Evolutionary conservation across 2,797 vertebrate genomes (phyloP).

Genomic region (Caiman crocodilus): DNA sequence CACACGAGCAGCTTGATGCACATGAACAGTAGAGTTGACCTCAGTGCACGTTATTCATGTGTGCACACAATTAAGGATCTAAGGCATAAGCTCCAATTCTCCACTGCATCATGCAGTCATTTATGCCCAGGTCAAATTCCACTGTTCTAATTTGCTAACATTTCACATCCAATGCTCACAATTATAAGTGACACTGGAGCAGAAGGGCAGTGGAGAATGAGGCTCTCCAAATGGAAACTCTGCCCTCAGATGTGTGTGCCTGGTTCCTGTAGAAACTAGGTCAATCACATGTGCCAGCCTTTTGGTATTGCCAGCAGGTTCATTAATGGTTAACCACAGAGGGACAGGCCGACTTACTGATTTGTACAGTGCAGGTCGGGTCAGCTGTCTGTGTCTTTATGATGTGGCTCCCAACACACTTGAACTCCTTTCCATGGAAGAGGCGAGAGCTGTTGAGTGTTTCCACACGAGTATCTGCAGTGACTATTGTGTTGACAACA

Average conservation of each 20-base stretch:
- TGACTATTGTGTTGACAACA: slow-evolving; percentile 42
- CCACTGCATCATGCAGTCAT: fast-evolving
- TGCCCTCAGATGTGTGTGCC: background rate
- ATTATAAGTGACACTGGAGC: background rate
- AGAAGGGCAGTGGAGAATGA: background rate
- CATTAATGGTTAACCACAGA: background rate
- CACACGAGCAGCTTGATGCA: background rate
- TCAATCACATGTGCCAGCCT: background rate
- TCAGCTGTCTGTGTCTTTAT: slow-evolving; percentile 21
- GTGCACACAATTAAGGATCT: background rate
- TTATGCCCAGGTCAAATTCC: background rate
- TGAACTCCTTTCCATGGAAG: slow-evolving; percentile 80
- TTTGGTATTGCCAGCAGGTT: background rate
- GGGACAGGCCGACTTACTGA: slow-evolving; percentile 85
- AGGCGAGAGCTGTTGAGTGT: slow-evolving; percentile 83
- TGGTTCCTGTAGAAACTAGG: background rate
- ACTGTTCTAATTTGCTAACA: fast-evolving
- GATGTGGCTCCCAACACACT: slow-evolving; percentile 82
- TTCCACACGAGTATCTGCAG: slow-evolving; percentile 63
- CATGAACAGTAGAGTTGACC: fast-evolving
- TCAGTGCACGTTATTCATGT: background rate
- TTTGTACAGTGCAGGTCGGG: slow-evolving; percentile 81
- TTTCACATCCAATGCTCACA: fast-evolving
- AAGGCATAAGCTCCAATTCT: background rate
- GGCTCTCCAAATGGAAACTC: background rate